Evolutionary conservation across 2,113 vertebrate genomes (phyloP), one percentile per base, ranked within the genome.

Genomic region (Poecilia latipinna): DNA sequence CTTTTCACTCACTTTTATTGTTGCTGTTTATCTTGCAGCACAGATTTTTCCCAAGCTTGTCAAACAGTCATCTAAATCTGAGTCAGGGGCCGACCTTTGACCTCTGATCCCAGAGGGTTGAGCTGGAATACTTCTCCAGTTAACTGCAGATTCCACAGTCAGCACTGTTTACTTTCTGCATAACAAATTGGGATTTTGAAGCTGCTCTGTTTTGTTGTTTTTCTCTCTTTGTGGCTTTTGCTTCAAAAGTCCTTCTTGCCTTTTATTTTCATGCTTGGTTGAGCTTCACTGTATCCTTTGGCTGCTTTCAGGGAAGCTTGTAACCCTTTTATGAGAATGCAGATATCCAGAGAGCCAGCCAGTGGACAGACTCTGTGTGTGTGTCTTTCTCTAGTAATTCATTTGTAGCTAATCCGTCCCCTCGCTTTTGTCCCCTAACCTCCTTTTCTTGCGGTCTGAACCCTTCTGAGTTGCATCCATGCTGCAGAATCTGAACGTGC

Each of bases 41-140:
- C 75, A 68, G 83, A 85, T 68, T 86, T 86, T 91, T 92, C 90
- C 91, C 86, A 92, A 89, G 90, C 88, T 79, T 90, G 89, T 92
- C 87, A 82, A 28, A 31, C 81, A 17, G 39, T 75, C 83, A 54
- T 71, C 22, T 66, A 42, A 13, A 76, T 87, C 75, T 79, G 70
- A 80, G 85, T 93, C 88, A 93, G 19, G 32, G 80, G 70, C 74
- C 74, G 48, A 89, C 88, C 91, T 92, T 74, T 28, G 26, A 89
- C 88, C 92, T 86, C 17, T 66, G 74, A 87, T 84, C 80, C 65
- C 62, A 22, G 22, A 62, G 51, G 67, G 65, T 61, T 72, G 72
- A 61, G 33, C 65, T 28, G 64, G 78, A 73, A 26, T 51, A 33
- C 31, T 72, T 72, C 76, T 61, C 76, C 51, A 15, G 24, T 12